Base-by-base conservation (phyloP, 2,113 vertebrate species). In the Sylvia atricapilla region DNA sequence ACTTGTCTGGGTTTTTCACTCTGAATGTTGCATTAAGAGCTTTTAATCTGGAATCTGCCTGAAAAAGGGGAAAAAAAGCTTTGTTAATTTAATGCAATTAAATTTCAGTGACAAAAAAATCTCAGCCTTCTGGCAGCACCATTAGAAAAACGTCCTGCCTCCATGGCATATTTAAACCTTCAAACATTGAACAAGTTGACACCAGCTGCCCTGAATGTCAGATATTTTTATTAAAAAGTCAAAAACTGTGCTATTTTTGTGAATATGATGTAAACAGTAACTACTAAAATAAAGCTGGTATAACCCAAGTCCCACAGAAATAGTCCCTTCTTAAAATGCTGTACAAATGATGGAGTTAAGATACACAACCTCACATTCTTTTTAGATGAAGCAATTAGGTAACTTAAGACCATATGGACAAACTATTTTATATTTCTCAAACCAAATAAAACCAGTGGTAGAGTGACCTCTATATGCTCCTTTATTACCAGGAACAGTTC, bases 1-100 rank as follows among this genome's bases (percentile, higher is more conserved):
- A 99, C 99, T 98, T 99, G 96, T 99, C 99, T 95, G 99, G 99
- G 96, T 99, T 99, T 97, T 99, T 99, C 97, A 99, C 99, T 98
- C 99, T 98, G 98, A 99, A 99, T 94, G 99, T 99, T 97, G 99
- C 99, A 96, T 98, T 99, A 96, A 99, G 98, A 96, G 99, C 98
- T 98, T 99, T 98, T 97, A 99, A 98, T 94, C 99, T 98, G 96
- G 99, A 99, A 97, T 99, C 99, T 92, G 99, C 98, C 99, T 99
- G 97, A 88, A 97, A 98, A 97, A 94, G 94, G 95, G 85, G 73
- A 79, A 91, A 81, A 91, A 77, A 91, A 94, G 93, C 93, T 97
- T 96, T 95, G 92, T 98, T 98, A 97, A 98, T 97, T 97, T 96
- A 98, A 97, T 91, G 93, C 91, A 97, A 95, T 97, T 96, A 96